Evolutionary conservation across 37 sponge, comb jelly and placozoan species (phyloP).

Genomic region (Axinella damicornis): DNA sequence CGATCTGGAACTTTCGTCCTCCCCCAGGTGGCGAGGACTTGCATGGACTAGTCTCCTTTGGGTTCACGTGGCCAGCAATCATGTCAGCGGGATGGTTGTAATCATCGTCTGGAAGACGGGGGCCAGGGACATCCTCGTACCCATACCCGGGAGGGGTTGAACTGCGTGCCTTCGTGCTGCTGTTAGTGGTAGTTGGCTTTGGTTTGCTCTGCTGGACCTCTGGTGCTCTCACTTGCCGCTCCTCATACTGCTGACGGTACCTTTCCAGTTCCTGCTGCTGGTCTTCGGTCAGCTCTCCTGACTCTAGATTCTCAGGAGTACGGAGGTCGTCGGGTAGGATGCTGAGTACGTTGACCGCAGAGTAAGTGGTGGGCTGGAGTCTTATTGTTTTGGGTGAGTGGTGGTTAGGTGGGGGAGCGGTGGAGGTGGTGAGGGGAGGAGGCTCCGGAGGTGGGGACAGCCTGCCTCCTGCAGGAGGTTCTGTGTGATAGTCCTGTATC

Average conservation of each 20-base stretch:
- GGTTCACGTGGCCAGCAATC: background rate
- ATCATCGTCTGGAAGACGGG: background rate
- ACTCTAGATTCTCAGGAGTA: conserved; percentile 33
- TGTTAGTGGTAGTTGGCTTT: background rate
- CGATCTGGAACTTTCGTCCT: background rate
- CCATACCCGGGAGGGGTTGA: background rate
- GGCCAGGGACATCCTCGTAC: background rate
- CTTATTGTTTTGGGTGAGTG: no score
- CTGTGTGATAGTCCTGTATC: no score
- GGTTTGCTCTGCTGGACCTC: background rate
- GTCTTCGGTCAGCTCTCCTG: background rate
- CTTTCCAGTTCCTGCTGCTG: background rate
- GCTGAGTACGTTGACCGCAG: conserved; percentile 36
- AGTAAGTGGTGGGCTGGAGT: background rate
- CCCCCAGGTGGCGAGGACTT: no score
- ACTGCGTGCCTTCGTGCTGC: background rate
- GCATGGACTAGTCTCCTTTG: no score
- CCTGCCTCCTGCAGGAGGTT: no score
- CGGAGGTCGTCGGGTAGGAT: conserved; percentile 31
- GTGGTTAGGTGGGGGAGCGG: no score
- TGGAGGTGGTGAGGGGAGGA: no score
- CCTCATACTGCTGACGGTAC: conserved; percentile 15
- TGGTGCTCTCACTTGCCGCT: conserved; percentile 10
- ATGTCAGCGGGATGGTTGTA: conserved; percentile 22
- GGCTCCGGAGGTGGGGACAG: no score